Evolutionary conservation across 2,113 vertebrate genomes (phyloP).

Genomic region (Steatornis caripensis): DNA sequence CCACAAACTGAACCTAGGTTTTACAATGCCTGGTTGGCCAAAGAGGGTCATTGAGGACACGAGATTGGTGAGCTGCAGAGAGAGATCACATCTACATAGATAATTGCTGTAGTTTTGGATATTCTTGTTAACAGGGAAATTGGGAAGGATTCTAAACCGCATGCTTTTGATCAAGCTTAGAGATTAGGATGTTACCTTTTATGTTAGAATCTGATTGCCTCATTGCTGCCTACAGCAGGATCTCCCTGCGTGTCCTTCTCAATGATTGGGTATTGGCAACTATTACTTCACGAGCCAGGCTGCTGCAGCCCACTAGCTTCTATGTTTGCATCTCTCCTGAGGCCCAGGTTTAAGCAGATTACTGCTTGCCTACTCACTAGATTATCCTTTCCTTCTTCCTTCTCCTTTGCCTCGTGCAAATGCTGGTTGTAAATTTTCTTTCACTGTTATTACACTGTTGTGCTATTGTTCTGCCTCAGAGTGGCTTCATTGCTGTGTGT

Average conservation of each 20-base stretch:
- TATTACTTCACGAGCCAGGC: neutral
- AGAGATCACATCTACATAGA: neutral
- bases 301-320: neutral
- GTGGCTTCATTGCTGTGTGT: neutral
- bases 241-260: accelerated
- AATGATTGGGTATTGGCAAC: neutral
- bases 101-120: neutral
- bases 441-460: neutral
- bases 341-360: neutral
- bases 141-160: neutral
- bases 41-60: neutral
- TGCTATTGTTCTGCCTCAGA: neutral
- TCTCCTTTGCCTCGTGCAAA: neutral
- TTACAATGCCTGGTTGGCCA: neutral
- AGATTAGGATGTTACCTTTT: neutral
- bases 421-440: neutral
- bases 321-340: neutral
- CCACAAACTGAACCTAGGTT: neutral
- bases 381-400: neutral
- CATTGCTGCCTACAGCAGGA: neutral
- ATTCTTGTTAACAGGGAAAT: neutral
- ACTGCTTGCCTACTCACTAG: neutral
- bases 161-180: neutral
- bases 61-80: neutral
- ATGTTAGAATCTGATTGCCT: neutral